Evolutionary conservation across 1,140 invertebrate species (phyloP).

Genomic region (Drosophila carrolli): DNA sequence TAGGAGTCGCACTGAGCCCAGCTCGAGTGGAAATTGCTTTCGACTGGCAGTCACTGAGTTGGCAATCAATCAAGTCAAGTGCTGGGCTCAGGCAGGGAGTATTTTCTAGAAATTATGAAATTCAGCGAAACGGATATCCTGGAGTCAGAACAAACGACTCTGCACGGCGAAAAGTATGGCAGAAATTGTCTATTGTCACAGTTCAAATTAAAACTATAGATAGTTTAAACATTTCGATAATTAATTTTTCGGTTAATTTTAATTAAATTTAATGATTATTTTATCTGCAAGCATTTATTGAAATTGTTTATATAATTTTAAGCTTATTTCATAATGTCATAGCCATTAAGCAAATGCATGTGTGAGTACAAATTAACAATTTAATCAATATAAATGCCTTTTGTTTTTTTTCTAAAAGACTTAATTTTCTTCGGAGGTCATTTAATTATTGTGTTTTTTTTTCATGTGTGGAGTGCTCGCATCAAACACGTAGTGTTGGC

Average conservation of each 20-base stretch:
- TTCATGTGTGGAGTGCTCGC: neutral
- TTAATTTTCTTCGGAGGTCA: neutral
- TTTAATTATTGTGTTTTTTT: neutral
- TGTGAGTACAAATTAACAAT: too few species aligned
- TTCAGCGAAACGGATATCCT: constrained; percentile 67
- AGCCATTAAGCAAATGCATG: too few species aligned
- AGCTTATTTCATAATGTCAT: too few species aligned
- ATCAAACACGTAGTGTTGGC: constrained; percentile 26
- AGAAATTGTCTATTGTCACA: too few species aligned
- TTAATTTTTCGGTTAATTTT: too few species aligned
- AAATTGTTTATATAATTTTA: too few species aligned
- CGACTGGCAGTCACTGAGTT: constrained; percentile 60
- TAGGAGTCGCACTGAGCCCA: constrained; percentile 31
- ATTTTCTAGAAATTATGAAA: constrained; percentile 67
- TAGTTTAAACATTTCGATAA: too few species aligned
- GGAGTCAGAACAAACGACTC: constrained; percentile 11
- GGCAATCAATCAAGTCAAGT: constrained; percentile 78
- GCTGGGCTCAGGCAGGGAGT: constrained; percentile 23
- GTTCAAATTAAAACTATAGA: neutral
- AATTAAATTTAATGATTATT: too few species aligned
- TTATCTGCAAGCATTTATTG: too few species aligned
- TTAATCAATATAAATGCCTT: too few species aligned
- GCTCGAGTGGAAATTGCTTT: constrained; percentile 59
- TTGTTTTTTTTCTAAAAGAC: too few species aligned
- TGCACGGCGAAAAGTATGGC: neutral